Evolutionary conservation across 2,888 invertebrate species (phyloP), one percentile per base, ranked within the genome.

Genomic region (Meteorus cinctellus): DNA sequence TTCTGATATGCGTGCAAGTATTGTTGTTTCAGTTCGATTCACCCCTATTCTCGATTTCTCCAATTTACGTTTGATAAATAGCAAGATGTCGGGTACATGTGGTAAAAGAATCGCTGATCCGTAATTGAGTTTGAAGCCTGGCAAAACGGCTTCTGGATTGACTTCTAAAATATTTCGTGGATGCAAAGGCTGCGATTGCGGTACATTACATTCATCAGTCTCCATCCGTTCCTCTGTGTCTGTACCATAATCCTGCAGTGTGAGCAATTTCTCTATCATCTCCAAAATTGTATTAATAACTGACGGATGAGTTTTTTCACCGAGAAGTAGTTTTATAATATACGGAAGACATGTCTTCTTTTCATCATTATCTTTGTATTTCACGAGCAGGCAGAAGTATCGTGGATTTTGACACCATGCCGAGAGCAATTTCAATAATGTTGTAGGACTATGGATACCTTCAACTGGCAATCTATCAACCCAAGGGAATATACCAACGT

Each of bases 381-480:
- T 94, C 1, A 93, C 92, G 34, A 98, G 90, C 62, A 96, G 90
- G 31, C 91, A 86, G 86, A 95, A 96, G 85, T 95, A 96, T 89
- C 95, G 92, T 0, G 96, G 94, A 89, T 96, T 94, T 73, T 93
- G 92, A 79, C 95, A 94, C 96, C 97, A 98, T 1, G 92, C 91
- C 36, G 93, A 91, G 27, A 98, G 91, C n/a, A 98, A 89, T 87
- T 94, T 96, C 24, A 98, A 89, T 72, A 98, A 90, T 1, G 94
- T 92, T 1, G 97, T 96, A 0, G 97, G 96, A 82, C 94, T 94
- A 83, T 96, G 94, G 74, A 97, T 93, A 12, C 96, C 95, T 86
- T 98, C 97, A 66, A 92, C 90, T 0, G 94, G 93, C 19, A 98
- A 89, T 85, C 95, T 95, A 14, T 92, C 91, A 75, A 96, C 89